Evolutionary conservation across 2,113 vertebrate genomes (phyloP).

Genomic region (Gymnarchus niloticus): DNA sequence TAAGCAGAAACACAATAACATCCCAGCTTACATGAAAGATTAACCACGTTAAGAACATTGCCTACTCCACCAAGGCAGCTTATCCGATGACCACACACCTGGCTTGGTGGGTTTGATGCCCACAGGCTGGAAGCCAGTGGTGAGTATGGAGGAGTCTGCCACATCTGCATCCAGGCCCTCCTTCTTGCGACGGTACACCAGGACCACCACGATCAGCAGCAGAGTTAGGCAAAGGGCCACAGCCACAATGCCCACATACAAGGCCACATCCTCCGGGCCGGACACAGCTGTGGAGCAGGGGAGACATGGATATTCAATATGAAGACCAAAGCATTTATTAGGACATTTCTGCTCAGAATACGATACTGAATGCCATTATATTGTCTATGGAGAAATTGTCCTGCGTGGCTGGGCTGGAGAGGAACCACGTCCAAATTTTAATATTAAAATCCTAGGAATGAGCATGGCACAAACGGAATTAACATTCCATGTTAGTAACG

Average conservation of each 20-base stretch:
- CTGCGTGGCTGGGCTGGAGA: background rate
- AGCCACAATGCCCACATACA: conserved; percentile 87
- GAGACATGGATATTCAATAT: background rate
- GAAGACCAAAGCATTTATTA: background rate
- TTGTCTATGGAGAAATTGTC: background rate
- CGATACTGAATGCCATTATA: background rate
- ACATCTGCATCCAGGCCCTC: conserved; percentile 89
- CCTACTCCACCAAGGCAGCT: conserved; percentile 66
- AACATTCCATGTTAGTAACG: background rate
- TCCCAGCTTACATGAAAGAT: background rate
- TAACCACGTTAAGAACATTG: conserved; percentile 47
- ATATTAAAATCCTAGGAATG: background rate
- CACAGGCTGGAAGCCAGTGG: conserved; percentile 96
- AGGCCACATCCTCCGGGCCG: conserved; percentile 81
- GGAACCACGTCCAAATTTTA: background rate
- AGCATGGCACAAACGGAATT: background rate
- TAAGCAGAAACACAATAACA: conserved; percentile 7
- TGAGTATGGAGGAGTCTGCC: conserved; percentile 95
- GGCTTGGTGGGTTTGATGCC: conserved; percentile 97
- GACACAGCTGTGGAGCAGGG: conserved; percentile 61
- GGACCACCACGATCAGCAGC: conserved; percentile 81
- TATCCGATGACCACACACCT: conserved; percentile 71
- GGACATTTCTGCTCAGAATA: background rate
- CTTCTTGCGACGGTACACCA: conserved; percentile 89
- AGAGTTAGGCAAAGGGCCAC: conserved; percentile 88